Conservation (phyloP, 1,140 invertebrate species). For the Marisa cornuarietis region DNA sequence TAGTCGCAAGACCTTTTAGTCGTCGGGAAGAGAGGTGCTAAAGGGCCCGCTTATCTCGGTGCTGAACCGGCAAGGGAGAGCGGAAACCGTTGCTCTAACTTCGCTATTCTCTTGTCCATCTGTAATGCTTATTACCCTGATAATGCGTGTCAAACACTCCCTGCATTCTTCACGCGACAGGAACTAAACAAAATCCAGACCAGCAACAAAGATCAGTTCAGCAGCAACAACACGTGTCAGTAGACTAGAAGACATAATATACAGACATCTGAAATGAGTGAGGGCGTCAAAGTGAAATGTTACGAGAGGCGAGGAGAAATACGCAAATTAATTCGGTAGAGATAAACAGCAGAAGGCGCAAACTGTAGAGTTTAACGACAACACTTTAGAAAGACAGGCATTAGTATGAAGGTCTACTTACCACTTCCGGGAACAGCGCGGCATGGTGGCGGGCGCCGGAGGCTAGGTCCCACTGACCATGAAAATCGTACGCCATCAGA, state of each 20-base stretch:
- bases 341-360: neutral
- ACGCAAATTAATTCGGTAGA: neutral
- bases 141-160: too few species aligned
- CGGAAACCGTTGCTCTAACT: too few species aligned
- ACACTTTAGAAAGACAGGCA: neutral
- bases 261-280: neutral
- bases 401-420: conserved; percentile 9
- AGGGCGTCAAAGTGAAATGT: neutral
- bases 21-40: too few species aligned
- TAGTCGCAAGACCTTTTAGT: too few species aligned
- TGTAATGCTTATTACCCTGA: too few species aligned
- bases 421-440: conserved; percentile 32
- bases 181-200: too few species aligned
- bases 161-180: too few species aligned
- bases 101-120: too few species aligned
- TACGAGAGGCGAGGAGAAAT: neutral
- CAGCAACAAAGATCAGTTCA: too few species aligned
- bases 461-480: conserved; percentile 85
- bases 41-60: too few species aligned
- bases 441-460: conserved; percentile 32
- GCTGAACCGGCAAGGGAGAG: too few species aligned
- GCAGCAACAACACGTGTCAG: too few species aligned
- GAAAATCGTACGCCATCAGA: conserved; percentile 88
- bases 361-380: neutral
- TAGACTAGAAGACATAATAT: neutral